phyloP scores from a whole-genome alignment of 1,140 invertebrate genomes.

The Caligus rogercresseyi region DNA sequence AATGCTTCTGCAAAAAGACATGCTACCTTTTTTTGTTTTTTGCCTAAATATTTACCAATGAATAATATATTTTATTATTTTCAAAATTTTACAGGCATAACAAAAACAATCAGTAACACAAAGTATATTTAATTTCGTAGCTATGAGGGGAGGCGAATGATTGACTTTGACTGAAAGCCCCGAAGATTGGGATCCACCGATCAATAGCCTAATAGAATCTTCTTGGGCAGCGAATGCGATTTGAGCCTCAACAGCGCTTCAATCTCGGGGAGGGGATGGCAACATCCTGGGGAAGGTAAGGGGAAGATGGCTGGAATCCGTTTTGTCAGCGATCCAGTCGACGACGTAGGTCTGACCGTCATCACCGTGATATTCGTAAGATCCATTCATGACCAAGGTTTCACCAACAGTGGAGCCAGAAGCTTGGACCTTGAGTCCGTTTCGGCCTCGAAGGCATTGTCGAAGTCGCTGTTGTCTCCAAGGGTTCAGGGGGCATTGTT shows the following conservation, averaged over 20 bases:
- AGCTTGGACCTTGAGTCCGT: slow-evolving; percentile 4
- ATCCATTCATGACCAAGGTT: neutral
- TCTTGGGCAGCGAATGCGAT: slow-evolving; percentile 8
- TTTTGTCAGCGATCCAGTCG: slow-evolving; percentile 43
- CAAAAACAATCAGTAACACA: too few relatives aligned
- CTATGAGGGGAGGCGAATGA: too few relatives aligned
- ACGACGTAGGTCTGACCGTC: slow-evolving; percentile 36
- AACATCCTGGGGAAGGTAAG: too few relatives aligned
- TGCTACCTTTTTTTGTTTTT: too few relatives aligned
- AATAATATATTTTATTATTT: too few relatives aligned
- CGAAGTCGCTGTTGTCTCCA: neutral
- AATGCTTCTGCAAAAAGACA: too few relatives aligned
- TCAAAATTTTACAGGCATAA: too few relatives aligned
- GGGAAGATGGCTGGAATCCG: slow-evolving; percentile 39
- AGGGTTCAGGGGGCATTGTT: too few relatives aligned
- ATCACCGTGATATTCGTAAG: neutral
- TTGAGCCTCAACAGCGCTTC: slow-evolving; percentile 7
- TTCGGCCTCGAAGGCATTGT: slow-evolving; percentile 3
- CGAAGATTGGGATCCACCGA: neutral
- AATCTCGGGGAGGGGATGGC: slow-evolving; percentile 26
- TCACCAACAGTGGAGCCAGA: neutral
- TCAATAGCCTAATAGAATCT: neutral
- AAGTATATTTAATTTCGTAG: too few relatives aligned
- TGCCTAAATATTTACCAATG: too few relatives aligned
- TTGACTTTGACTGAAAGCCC: too few relatives aligned